Percentiles rank a stretch among this genome's conserved stretches.
These are phyloP conservation scores for Venusia cambrica DNA, from an alignment of 2,888 invertebrate species.

Conservation along the genomic window DNA sequence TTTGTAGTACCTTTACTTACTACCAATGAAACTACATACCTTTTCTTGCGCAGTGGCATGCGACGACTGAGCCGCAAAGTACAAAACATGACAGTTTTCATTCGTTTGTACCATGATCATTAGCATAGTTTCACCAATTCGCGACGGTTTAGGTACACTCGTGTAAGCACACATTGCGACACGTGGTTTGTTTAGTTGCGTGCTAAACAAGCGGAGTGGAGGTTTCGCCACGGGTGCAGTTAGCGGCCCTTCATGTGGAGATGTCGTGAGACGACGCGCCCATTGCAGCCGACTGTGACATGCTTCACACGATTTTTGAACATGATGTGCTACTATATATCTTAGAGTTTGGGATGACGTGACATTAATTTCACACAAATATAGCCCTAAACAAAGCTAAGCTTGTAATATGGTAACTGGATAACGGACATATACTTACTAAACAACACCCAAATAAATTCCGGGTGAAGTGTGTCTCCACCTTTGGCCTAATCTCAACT, in stretches of 20 bases:
- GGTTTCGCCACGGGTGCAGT: slow-evolving; percentile 63
- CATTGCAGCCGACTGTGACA: slow-evolving; percentile 37
- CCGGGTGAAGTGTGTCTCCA: too few relatives aligned
- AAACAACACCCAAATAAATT: too few relatives aligned
- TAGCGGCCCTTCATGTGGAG: slow-evolving; percentile 63
- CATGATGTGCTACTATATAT: slow-evolving; percentile 21
- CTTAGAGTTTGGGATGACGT: slow-evolving; percentile 14
- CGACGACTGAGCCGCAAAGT: too few relatives aligned
- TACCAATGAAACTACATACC: too few relatives aligned
- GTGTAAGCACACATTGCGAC: slow-evolving; percentile 48
- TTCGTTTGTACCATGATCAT: slow-evolving; percentile 38
- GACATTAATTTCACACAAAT: too few relatives aligned
- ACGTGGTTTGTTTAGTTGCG: slow-evolving; percentile 55
- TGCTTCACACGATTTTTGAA: slow-evolving; percentile 53
- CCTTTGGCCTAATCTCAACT: too few relatives aligned
- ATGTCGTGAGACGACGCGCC: slow-evolving; percentile 40
- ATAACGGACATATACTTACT: too few relatives aligned
- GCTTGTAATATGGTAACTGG: too few relatives aligned
- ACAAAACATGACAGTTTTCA: slow-evolving; percentile 34
- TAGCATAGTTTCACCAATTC: slow-evolving; percentile 65
- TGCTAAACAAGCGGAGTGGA: slow-evolving; percentile 63
- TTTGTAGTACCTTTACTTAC: too few relatives aligned
- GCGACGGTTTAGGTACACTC: slow-evolving; percentile 50
- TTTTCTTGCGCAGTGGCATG: too few relatives aligned
- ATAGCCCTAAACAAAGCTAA: too few relatives aligned